These are phyloP conservation scores for Drosophila jambulina DNA, from an alignment of 1,140 invertebrate species.

Conservation along the genomic window DNA sequence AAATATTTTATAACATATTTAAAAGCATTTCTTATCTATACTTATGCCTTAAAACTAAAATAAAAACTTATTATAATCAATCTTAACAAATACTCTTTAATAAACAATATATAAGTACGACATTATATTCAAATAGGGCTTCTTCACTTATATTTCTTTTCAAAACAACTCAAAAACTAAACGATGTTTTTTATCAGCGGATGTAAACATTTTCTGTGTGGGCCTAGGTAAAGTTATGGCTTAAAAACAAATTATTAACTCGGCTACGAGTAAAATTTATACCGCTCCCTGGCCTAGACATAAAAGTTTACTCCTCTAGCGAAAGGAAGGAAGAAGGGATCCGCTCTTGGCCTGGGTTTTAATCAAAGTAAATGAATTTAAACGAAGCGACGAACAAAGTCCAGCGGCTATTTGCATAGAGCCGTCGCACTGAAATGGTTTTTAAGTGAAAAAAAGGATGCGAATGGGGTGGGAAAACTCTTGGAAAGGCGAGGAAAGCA, in stretches of 20 bases:
- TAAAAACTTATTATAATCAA: no score
- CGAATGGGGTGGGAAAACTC: conserved; percentile 35
- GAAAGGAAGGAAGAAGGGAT: conserved; percentile 9
- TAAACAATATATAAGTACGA: no score
- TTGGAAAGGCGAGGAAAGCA: conserved; percentile 42
- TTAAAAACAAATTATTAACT: conserved; percentile 67
- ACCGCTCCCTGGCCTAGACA: conserved; percentile 12
- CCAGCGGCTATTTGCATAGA: conserved; percentile 75
- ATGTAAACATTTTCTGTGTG: not conserved
- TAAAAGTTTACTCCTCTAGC: conserved; percentile 42
- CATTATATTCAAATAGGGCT: not conserved
- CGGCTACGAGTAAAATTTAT: conserved; percentile 3
- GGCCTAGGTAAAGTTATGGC: conserved; percentile 48
- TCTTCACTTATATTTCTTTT: accelerated
- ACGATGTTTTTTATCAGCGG: not conserved
- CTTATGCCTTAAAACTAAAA: no score
- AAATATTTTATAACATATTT: no score
- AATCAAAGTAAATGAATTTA: conserved; percentile 83
- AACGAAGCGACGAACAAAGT: conserved; percentile 73
- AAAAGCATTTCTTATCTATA: no score
- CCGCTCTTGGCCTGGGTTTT: conserved; percentile 53
- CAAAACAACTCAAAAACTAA: not conserved
- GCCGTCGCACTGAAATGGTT: conserved; percentile 70
- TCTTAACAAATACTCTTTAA: no score
- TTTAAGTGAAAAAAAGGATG: conserved; percentile 80